These are phyloP conservation scores for Eulemur macaco DNA, from an alignment of 2,113 vertebrate genomes.

Conservation along the genomic window DNA sequence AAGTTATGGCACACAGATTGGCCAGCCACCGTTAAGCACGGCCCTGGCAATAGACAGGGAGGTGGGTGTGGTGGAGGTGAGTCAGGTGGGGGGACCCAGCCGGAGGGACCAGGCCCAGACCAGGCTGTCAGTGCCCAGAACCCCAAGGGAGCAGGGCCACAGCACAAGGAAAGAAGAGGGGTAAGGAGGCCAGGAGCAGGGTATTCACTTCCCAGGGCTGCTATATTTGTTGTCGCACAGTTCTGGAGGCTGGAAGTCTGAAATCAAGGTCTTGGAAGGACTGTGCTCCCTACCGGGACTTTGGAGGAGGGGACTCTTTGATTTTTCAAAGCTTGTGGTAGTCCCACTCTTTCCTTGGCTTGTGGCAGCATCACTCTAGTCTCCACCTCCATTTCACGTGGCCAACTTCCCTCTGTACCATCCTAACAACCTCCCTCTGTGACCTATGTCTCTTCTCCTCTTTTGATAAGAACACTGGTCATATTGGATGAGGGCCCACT, in stretches of 20 bases:
- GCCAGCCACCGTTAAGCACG: not conserved
- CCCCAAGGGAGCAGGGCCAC: not conserved
- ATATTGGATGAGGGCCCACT: not conserved
- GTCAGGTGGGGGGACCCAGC: not conserved
- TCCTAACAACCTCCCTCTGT: not conserved
- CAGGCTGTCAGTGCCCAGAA: not conserved
- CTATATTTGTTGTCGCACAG: not conserved
- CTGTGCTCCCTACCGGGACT: not conserved
- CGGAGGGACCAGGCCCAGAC: not conserved
- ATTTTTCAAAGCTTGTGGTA: not conserved
- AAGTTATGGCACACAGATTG: not conserved
- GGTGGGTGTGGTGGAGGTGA: not conserved
- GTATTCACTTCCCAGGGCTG: not conserved
- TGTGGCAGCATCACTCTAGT: fast-evolving
- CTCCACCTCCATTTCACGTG: not conserved
- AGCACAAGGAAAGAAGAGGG: not conserved
- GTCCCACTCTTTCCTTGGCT: not conserved
- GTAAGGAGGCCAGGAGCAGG: too few relatives aligned
- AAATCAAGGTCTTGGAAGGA: not conserved
- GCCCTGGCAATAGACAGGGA: not conserved
- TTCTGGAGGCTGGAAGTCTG: not conserved
- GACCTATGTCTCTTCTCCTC: not conserved
- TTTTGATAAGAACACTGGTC: not conserved
- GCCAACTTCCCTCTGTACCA: not conserved
- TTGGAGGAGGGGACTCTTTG: not conserved